Evolutionary conservation across 2,113 vertebrate genomes (phyloP), one percentile per base, ranked within the genome.

Genomic region (Corynorhinus townsendii): DNA sequence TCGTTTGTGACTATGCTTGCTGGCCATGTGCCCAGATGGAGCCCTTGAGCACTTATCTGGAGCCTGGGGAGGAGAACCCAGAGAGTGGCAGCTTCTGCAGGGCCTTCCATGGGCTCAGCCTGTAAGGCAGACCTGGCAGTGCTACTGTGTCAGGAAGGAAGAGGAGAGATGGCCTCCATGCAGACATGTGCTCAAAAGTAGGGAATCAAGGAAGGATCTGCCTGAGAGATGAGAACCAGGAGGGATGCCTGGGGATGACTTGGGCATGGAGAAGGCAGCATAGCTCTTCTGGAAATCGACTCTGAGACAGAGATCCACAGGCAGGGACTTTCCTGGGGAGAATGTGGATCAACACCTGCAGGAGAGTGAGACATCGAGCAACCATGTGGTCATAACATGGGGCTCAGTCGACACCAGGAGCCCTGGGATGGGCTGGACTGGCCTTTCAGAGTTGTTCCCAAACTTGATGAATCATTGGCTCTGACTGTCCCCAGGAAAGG

Each of bases 321-420:
- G 24, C 33, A 49, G 38, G 38, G 15, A 9, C 38, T 69, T 88
- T 76, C 14, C 26, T 26, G 68, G 16, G 49, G 26, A 59, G 15
- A 11, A 0, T 56, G 19, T 77, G 38, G 10, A 30, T 45, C 17
- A 28, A 3, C 22, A 22, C 20, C 12, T 33, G 2, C 6, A 14
- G 73, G 24, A 86, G 47, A 69, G 8, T 30, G 22, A 26, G 38
- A 33, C 24, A 5, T 26, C 47, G 15, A 30, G 38, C 52, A 40
- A 33, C 14, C 28, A 7, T 47, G 11, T 0, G 3, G 10, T 14
- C 14, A 33, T n/a, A 33, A 2, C 4, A 4, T 1, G 8, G 20
- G 56, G 16, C 69, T 83, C 6, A 14, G 59, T 30, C 10, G 33
- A 17, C 17, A 68, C 24, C 1, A 14, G 24, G 69, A 68, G 54